These are phyloP conservation scores for Muscicapa adusta DNA, from an alignment of 2,113 vertebrate genomes.

Conservation along the genomic window DNA sequence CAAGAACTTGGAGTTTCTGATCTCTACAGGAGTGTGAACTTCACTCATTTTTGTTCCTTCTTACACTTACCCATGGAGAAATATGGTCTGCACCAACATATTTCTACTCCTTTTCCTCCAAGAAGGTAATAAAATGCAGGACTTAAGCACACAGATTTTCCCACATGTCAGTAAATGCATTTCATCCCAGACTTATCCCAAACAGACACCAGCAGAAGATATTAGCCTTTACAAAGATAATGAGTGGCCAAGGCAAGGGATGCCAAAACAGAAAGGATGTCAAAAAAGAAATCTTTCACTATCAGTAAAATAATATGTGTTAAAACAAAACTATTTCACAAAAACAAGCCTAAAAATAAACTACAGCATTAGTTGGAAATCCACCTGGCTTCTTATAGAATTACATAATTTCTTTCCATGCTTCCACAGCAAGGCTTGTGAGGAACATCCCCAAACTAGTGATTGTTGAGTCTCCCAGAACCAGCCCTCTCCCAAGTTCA, in stretches of 20 bases:
- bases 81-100: not conserved
- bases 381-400: not conserved
- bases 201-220: not conserved
- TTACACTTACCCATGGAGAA: not conserved
- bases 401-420: not conserved
- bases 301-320: not conserved
- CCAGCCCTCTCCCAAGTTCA: not conserved
- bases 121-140: not conserved
- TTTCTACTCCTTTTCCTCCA: not conserved
- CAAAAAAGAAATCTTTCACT: not conserved
- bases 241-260: not conserved
- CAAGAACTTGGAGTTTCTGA: not conserved
- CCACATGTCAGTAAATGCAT: not conserved
- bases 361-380: not conserved
- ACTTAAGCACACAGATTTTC: not conserved
- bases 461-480: not conserved
- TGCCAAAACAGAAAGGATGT: not conserved
- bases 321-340: not conserved
- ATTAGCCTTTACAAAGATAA: not conserved
- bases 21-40: not conserved
- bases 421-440: not conserved
- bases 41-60: not conserved
- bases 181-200: not conserved
- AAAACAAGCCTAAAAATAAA: not conserved
- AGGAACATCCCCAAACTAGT: not conserved